phyloP scores from a whole-genome alignment of 2,113 vertebrate genomes.

The Lates calcarifer region DNA sequence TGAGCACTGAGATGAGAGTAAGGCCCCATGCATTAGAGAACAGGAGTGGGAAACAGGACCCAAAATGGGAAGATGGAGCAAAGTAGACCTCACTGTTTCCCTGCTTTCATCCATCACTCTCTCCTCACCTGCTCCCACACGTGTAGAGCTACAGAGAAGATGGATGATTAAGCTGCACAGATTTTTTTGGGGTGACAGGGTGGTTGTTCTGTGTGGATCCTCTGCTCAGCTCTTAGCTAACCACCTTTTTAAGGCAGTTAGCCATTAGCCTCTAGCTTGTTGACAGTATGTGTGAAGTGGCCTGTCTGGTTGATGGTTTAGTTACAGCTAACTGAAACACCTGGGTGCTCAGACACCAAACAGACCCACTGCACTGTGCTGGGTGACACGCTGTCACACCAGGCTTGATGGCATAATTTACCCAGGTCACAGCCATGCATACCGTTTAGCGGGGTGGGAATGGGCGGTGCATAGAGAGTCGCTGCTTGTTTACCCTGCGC shows the following conservation, averaged over 20 bases:
- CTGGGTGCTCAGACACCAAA: slow-evolving; percentile 72
- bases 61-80: slow-evolving; percentile 12
- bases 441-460: slow-evolving; percentile 57
- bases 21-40: background rate
- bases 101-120: slow-evolving; percentile 54
- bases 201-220: background rate
- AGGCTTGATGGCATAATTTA: slow-evolving; percentile 79
- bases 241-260: slow-evolving; percentile 44
- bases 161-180: slow-evolving; percentile 56
- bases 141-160: slow-evolving; percentile 46
- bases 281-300: slow-evolving; percentile 67
- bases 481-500: slow-evolving; percentile 83
- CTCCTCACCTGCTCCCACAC: slow-evolving; percentile 48
- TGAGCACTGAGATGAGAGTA: background rate
- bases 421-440: slow-evolving; percentile 67
- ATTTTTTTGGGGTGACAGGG: slow-evolving; percentile 15
- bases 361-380: slow-evolving; percentile 44
- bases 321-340: slow-evolving; percentile 68
- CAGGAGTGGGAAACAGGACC: background rate
- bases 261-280: slow-evolving; percentile 57
- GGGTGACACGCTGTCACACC: slow-evolving; percentile 68
- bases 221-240: slow-evolving; percentile 15
- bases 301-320: slow-evolving; percentile 60
- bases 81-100: background rate
- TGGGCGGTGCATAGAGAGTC: slow-evolving; percentile 48